Conservation (phyloP, 2,888 invertebrate species). For the Calameuta idolon region DNA sequence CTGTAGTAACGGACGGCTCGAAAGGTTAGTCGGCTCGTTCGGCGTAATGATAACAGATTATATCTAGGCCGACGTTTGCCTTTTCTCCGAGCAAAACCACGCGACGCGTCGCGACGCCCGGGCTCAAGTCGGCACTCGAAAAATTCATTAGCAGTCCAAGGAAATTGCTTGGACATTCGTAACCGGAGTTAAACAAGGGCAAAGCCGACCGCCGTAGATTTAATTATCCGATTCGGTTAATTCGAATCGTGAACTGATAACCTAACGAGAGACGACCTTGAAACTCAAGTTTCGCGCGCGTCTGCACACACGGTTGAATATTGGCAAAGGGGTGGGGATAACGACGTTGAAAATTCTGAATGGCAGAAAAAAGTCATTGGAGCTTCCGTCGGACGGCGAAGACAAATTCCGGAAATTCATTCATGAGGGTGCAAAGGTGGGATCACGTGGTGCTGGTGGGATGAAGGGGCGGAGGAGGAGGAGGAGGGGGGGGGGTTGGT, state of each 20-base stretch:
- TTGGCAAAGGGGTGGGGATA: neutral
- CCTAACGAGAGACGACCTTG: neutral
- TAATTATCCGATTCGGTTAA: neutral
- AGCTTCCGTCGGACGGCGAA: conserved; percentile 10
- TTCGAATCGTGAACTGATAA: neutral
- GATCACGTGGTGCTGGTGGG: conserved; percentile 26
- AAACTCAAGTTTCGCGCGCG: neutral
- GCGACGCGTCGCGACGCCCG: neutral
- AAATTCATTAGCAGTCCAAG: neutral
- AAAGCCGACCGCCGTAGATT: neutral
- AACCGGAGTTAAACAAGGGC: neutral
- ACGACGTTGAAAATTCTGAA: neutral
- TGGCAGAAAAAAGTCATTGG: conserved; percentile 3
- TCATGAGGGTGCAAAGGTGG: conserved; percentile 33
- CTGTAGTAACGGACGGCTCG: neutral
- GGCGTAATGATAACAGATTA: neutral
- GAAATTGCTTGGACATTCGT: neutral
- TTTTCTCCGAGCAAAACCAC: neutral
- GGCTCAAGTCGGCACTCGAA: neutral
- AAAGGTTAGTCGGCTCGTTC: neutral
- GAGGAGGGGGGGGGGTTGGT: conserved; percentile 24
- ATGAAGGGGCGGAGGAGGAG: conserved; percentile 14
- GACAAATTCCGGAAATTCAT: conserved; percentile 44
- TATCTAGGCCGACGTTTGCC: neutral
- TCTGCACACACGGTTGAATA: neutral